phyloP scores from a whole-genome alignment of 2,888 invertebrate genomes.

The Crematogaster levior region DNA sequence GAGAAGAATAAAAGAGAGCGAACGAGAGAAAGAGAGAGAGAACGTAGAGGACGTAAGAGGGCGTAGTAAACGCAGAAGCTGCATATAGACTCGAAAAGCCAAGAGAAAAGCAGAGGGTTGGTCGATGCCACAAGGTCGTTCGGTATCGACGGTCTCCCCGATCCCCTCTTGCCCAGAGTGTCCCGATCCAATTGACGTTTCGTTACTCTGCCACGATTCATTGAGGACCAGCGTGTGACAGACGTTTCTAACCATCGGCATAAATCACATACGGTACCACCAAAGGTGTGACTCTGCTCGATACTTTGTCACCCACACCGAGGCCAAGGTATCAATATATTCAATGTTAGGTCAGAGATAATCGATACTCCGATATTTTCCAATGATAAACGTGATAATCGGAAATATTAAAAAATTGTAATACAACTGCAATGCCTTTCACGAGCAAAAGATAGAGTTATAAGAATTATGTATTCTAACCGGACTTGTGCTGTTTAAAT shows the following conservation, averaged over 20 bases:
- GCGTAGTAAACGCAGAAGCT: conserved; percentile 57
- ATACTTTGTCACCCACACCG: not conserved
- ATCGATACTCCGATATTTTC: conserved; percentile 5
- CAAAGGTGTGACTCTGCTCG: conserved; percentile 56
- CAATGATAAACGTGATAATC: not conserved
- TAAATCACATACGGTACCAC: conserved; percentile 54
- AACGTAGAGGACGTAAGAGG: not conserved
- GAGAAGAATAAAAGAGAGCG: not conserved
- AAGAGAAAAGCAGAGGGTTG: conserved; percentile 71
- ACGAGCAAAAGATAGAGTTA: too few species aligned
- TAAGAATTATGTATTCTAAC: too few species aligned
- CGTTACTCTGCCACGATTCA: conserved; percentile 53
- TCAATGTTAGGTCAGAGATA: conserved; percentile 8
- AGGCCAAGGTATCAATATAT: conserved; percentile 9
- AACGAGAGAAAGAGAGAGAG: conserved; percentile 37
- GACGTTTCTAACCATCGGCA: conserved; percentile 38
- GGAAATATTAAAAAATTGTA: not conserved
- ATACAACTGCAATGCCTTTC: too few species aligned
- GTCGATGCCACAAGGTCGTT: conserved; percentile 83
- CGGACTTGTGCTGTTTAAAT: too few species aligned
- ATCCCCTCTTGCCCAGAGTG: conserved; percentile 55
- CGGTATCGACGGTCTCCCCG: conserved; percentile 78
- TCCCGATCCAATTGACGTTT: conserved; percentile 52
- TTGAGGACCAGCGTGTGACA: conserved; percentile 47
- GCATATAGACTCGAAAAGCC: conserved; percentile 64